Percentiles rank a stretch among this genome's conserved stretches.
Evolutionary conservation across 2,797 vertebrate genomes (phyloP).

Genomic region (Melanotaenia maccullochi): DNA sequence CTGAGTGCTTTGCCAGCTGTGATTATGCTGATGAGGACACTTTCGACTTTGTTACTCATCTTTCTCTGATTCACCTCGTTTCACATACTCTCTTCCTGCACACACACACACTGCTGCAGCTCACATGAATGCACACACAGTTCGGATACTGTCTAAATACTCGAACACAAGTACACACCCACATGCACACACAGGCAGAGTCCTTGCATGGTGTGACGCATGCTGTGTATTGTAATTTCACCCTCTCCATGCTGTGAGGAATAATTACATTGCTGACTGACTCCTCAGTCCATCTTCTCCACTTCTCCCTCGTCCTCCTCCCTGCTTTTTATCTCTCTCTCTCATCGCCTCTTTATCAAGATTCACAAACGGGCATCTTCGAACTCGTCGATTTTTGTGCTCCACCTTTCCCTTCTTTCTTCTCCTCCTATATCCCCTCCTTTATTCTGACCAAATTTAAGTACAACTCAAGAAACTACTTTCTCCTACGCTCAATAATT

Average conservation of each 20-base stretch:
- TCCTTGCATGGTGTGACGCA: conserved; percentile 46
- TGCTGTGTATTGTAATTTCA: conserved; percentile 76
- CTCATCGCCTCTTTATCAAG: conserved; percentile 16
- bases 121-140: conserved; percentile 18
- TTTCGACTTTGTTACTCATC: conserved; percentile 37
- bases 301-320: conserved; percentile 36
- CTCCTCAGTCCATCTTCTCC: conserved; percentile 62
- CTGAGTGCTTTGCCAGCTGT: conserved; percentile 50
- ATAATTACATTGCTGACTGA: conserved; percentile 80
- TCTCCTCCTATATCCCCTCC: background rate
- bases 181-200: conserved; percentile 33
- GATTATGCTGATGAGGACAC: conserved; percentile 60
- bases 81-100: conserved; percentile 8
- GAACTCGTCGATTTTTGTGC: background rate
- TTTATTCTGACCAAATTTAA: background rate
- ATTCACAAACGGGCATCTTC: background rate
- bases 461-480: background rate
- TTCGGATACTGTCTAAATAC: conserved; percentile 24
- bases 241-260: conserved; percentile 74
- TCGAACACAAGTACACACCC: conserved; percentile 23
- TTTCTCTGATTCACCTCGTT: conserved; percentile 13
- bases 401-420: background rate
- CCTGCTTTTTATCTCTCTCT: background rate
- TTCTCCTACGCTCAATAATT: too few species aligned
- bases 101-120: conserved; percentile 11